A percentile compares a stretch with the other conserved stretches of the same genome.
Conservation (phyloP, 2,113 vertebrate species). For the Takifugu bimaculatus region DNA sequence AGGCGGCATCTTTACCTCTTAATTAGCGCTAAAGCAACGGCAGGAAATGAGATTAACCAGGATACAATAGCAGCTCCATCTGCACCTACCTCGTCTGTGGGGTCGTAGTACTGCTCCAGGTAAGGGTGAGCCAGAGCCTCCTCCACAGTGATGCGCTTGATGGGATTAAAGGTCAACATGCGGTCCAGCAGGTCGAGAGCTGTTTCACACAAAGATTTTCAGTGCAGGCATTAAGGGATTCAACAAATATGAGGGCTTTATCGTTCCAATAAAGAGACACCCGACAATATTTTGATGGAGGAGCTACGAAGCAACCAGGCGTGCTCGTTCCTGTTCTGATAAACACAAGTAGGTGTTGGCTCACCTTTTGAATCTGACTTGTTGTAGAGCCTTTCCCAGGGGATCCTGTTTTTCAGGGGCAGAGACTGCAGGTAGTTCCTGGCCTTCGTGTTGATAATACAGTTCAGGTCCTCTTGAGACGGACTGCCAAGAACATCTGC, state of each 20-base stretch:
- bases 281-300: too few species aligned
- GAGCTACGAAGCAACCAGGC: too few species aligned
- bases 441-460: constrained; percentile 89
- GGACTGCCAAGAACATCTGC: constrained; percentile 84
- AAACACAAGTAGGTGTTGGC: background rate
- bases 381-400: constrained; percentile 80
- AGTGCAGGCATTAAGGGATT: background rate
- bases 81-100: constrained; percentile 82
- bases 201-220: constrained; percentile 38
- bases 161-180: constrained; percentile 91
- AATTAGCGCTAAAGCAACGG: too few species aligned
- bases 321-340: background rate
- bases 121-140: constrained; percentile 87
- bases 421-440: constrained; percentile 86
- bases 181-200: constrained; percentile 85
- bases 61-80: too few species aligned
- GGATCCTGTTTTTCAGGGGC: constrained; percentile 81
- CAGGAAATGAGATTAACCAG: too few species aligned
- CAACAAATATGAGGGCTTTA: background rate
- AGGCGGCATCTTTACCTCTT: too few species aligned
- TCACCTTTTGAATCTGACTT: constrained; percentile 82
- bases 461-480: constrained; percentile 84
- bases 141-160: constrained; percentile 87
- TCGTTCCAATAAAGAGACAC: too few species aligned
- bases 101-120: constrained; percentile 91